A percentile compares a stretch with the other conserved stretches of the same genome.
Evolutionary conservation across 2,797 vertebrate species (phyloP).

Genomic region (Enteromius afrohamiltoni): DNA sequence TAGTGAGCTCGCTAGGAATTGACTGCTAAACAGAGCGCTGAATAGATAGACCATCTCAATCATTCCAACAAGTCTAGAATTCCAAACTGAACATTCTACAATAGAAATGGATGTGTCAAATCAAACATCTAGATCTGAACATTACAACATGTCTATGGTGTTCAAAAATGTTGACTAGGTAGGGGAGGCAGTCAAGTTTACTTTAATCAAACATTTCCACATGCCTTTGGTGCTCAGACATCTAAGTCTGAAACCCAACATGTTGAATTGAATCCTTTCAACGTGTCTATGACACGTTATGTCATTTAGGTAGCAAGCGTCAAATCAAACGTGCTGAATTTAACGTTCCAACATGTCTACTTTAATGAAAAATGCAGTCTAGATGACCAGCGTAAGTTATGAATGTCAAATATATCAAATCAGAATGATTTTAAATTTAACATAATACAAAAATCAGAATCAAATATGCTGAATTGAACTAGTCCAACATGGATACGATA

Average conservation of each 20-base stretch:
- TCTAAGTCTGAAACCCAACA: not conserved
- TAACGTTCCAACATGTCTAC: not conserved
- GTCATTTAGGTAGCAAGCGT: not conserved
- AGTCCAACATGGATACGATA: not conserved
- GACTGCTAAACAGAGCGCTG: not conserved
- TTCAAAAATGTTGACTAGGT: not conserved
- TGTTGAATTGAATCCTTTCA: not conserved
- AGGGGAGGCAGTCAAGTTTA: not conserved
- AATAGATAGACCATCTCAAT: not conserved
- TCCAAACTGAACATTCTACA: constrained; percentile 1
- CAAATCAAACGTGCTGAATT: not conserved
- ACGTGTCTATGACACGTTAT: not conserved
- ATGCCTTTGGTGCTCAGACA: not conserved
- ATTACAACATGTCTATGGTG: not conserved
- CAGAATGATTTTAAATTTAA: not conserved
- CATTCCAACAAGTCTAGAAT: not conserved
- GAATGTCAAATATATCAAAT: not conserved
- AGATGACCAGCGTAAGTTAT: not conserved
- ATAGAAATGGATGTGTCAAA: not conserved
- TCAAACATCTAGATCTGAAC: not conserved
- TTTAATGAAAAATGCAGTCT: not conserved
- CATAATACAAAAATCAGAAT: not conserved
- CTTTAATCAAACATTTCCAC: not conserved
- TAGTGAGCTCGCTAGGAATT: not conserved
- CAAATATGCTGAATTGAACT: not conserved